These are phyloP conservation scores for Agrenia bidenticulata DNA, from an alignment of 2,888 invertebrate genomes.

Conservation along the genomic window DNA sequence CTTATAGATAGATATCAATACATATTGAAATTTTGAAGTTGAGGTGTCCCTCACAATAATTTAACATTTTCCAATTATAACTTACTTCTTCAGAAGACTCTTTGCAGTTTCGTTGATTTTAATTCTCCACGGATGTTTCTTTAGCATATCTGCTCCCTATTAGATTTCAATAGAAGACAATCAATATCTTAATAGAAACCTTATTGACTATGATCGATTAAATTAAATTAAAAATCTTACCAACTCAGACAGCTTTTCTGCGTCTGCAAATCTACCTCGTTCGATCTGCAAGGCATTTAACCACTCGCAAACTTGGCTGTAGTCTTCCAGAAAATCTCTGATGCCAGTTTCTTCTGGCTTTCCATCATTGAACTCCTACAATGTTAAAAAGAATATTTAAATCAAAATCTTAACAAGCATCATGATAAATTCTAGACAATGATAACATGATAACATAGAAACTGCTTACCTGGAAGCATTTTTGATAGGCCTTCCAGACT, in stretches of 20 bases:
- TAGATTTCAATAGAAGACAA: background rate
- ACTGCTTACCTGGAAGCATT: conserved; percentile 43
- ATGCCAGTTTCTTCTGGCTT: conserved; percentile 38
- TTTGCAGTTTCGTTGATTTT: conserved; percentile 46
- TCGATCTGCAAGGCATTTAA: conserved; percentile 46
- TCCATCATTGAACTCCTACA: conserved; percentile 12
- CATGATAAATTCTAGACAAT: background rate
- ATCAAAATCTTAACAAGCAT: background rate
- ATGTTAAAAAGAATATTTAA: background rate
- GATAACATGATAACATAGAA: background rate
- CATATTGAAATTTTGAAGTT: no score
- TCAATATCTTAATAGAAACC: background rate
- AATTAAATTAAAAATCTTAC: conserved; percentile 36
- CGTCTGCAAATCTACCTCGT: conserved; percentile 46
- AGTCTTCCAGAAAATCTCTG: conserved; percentile 48
- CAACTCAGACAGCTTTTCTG: conserved; percentile 38
- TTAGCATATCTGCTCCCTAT: conserved; percentile 41
- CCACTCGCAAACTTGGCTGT: conserved; percentile 47
- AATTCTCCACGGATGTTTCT: conserved; percentile 41
- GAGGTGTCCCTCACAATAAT: no score
- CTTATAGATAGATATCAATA: no score
- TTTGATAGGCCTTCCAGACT: conserved; percentile 46
- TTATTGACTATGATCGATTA: background rate
- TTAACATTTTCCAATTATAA: no score
- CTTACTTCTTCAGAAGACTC: conserved; percentile 40